phyloP scores from a whole-genome alignment of 2,888 invertebrate genomes.

The Lycaena phlaeas region DNA sequence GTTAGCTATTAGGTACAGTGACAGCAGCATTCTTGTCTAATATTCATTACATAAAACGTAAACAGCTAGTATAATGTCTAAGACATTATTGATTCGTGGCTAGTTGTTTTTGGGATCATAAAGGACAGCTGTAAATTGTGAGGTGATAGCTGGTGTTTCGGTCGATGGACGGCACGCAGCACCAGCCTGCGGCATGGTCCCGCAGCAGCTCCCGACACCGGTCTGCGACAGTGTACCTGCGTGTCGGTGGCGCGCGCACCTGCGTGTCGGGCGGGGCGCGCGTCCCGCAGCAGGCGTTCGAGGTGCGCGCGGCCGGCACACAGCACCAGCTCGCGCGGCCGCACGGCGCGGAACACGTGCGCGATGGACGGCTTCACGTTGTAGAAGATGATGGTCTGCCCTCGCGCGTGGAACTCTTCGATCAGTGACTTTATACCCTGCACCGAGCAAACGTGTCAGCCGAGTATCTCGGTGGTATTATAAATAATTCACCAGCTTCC shows the following conservation, averaged over 20 bases:
- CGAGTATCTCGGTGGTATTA: not conserved
- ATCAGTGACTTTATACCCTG: slow-evolving; percentile 81
- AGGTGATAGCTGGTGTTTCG: too few species aligned
- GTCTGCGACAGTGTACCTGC: too few species aligned
- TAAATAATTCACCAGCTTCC: not conserved
- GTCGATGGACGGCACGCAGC: too few species aligned
- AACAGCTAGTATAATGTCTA: too few species aligned
- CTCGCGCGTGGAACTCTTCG: slow-evolving; percentile 78
- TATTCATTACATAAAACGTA: too few species aligned
- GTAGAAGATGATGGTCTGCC: slow-evolving; percentile 81
- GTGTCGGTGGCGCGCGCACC: not conserved
- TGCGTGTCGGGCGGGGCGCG: slow-evolving; percentile 9
- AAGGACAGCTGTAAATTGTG: too few species aligned
- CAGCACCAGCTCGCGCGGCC: slow-evolving; percentile 78
- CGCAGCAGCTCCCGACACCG: too few species aligned
- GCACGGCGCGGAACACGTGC: slow-evolving; percentile 79
- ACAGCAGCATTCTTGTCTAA: too few species aligned
- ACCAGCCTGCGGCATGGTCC: too few species aligned
- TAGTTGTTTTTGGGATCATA: too few species aligned
- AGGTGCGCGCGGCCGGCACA: slow-evolving; percentile 45
- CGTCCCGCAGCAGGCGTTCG: slow-evolving; percentile 40
- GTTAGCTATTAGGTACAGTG: not conserved
- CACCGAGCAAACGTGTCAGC: slow-evolving; percentile 13
- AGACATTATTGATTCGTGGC: too few species aligned
- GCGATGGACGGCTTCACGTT: slow-evolving; percentile 82